A percentile compares a stretch with the other conserved stretches of the same genome.
These are phyloP conservation scores for Liparis tanakae DNA, from an alignment of 2,797 vertebrate genomes.

Conservation along the genomic window DNA sequence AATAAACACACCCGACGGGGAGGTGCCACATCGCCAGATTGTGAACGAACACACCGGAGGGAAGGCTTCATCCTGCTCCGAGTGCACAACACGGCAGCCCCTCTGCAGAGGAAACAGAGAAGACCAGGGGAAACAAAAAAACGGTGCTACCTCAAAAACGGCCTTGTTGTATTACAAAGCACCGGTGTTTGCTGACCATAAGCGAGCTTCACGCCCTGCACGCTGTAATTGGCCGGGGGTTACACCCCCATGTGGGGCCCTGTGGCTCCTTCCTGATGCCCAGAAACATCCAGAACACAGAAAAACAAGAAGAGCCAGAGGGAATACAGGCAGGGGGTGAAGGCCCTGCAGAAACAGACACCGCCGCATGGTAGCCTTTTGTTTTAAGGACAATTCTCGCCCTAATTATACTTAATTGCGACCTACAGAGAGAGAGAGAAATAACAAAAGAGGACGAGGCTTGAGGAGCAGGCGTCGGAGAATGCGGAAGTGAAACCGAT, in stretches of 20 bases:
- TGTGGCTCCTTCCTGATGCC: background rate
- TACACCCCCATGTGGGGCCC: background rate
- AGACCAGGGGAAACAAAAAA: background rate
- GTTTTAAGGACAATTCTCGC: background rate
- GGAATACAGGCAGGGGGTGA: background rate
- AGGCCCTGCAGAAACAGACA: background rate
- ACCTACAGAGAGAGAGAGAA: background rate
- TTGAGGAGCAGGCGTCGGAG: constrained; percentile 23
- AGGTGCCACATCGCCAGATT: background rate
- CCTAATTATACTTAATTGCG: constrained; percentile 6
- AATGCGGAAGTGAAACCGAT: constrained; percentile 60
- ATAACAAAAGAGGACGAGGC: constrained; percentile 19
- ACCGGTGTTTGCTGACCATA: background rate
- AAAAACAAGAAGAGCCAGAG: background rate
- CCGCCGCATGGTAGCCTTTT: background rate
- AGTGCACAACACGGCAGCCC: background rate
- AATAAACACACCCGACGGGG: background rate
- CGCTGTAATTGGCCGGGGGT: background rate
- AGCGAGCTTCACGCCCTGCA: background rate
- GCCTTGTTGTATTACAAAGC: background rate
- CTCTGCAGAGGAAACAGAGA: background rate
- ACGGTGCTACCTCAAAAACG: background rate
- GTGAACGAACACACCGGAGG: background rate
- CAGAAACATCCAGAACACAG: background rate
- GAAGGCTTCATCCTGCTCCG: background rate